phyloP scores from a whole-genome alignment of 2,888 invertebrate species.

The Drosophila demipolita region DNA sequence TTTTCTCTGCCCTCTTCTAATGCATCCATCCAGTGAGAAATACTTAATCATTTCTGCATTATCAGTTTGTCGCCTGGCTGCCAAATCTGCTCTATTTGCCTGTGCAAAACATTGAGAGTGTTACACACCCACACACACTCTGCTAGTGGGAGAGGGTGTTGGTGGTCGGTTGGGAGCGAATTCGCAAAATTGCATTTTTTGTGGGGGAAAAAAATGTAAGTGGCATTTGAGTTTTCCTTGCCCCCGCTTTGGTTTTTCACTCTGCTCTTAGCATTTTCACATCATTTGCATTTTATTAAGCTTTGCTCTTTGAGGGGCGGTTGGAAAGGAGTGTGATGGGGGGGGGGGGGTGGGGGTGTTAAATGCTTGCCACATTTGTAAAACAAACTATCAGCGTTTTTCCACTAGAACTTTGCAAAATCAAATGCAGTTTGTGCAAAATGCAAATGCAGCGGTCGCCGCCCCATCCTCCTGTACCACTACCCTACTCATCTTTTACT shows the following conservation, averaged over 20 bases:
- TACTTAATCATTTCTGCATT: conserved; percentile 68
- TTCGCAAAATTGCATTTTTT: conserved; percentile 37
- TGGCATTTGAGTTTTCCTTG: conserved; percentile 51
- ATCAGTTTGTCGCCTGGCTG: conserved; percentile 61
- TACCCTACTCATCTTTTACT: background rate
- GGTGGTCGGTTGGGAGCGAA: background rate
- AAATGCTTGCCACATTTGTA: conserved; percentile 43
- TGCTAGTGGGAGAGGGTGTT: background rate
- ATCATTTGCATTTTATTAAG: conserved; percentile 77
- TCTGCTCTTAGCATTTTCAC: conserved; percentile 56
- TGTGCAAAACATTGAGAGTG: conserved; percentile 70
- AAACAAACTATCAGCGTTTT: conserved; percentile 53
- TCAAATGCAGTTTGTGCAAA: conserved; percentile 26
- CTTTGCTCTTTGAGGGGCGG: background rate
- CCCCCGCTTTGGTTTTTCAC: conserved; percentile 15
- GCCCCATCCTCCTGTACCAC: background rate
- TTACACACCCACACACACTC: conserved; percentile 14
- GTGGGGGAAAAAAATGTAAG: conserved; percentile 43
- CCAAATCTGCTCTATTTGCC: conserved; percentile 45
- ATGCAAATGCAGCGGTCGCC: background rate
- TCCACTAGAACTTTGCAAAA: conserved; percentile 29
- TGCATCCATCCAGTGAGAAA: conserved; percentile 4
- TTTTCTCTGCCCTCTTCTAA: too few species aligned
- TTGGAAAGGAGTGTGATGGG: background rate
- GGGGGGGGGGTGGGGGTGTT: background rate